Evolutionary conservation across 2,113 vertebrate genomes (phyloP).

Genomic region (Pedetes capensis): DNA sequence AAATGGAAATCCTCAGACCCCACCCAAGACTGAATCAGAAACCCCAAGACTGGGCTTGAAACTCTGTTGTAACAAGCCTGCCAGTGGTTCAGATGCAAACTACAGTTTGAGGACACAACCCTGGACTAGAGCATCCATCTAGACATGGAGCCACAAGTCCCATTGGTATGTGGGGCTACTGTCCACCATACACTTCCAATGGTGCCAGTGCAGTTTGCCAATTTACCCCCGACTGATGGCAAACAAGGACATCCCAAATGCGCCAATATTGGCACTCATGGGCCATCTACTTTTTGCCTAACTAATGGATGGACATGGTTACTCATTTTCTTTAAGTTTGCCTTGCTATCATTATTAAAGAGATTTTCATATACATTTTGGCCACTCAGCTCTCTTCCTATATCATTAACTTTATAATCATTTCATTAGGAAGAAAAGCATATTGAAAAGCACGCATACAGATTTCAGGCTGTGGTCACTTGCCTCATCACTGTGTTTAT

Average conservation of each 20-base stretch:
- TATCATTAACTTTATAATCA: neutral
- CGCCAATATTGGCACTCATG: neutral
- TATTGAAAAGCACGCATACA: neutral
- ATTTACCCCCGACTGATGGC: neutral
- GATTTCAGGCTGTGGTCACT: neutral
- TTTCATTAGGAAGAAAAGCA: too few species aligned
- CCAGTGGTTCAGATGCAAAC: neutral
- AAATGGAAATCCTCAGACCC: neutral
- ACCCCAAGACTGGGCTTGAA: neutral
- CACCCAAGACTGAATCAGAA: neutral
- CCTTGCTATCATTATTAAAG: neutral
- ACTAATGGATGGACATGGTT: neutral
- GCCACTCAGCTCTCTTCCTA: neutral
- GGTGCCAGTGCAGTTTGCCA: neutral
- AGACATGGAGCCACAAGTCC: neutral
- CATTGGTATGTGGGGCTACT: too few species aligned
- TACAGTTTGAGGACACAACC: neutral
- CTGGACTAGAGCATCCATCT: neutral
- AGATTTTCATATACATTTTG: neutral
- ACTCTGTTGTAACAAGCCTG: neutral
- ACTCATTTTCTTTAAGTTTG: neutral
- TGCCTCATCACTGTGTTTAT: neutral
- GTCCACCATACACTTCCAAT: neutral
- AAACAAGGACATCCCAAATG: accelerated
- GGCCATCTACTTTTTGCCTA: neutral